Conservation (phyloP, 2,113 vertebrate species). For the Synchiropus splendidus region DNA sequence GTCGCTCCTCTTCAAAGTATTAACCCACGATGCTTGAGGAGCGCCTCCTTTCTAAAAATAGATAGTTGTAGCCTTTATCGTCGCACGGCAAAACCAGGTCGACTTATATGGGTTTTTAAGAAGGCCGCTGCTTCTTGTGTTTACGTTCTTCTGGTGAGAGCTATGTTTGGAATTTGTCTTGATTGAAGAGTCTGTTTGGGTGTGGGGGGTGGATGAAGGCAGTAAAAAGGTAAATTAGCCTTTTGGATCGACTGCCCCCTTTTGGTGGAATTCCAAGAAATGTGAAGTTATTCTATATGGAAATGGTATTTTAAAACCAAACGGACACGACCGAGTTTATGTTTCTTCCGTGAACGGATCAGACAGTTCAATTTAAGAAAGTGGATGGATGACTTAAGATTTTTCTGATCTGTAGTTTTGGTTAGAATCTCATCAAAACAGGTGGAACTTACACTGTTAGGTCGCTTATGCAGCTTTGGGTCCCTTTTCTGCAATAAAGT, state of each 20-base stretch:
- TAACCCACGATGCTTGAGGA: constrained; percentile 75
- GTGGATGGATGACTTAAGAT: too few relatives aligned
- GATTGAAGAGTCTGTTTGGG: constrained; percentile 54
- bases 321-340: too few relatives aligned
- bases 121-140: constrained; percentile 3
- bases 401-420: too few relatives aligned
- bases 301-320: too few relatives aligned
- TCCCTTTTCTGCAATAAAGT: too few relatives aligned
- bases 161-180: constrained; percentile 56
- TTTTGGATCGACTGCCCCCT: constrained; percentile 70
- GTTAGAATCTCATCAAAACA: too few relatives aligned
- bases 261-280: constrained; percentile 62
- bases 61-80: constrained; percentile 78
- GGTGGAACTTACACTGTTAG: too few relatives aligned
- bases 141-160: constrained; percentile 35
- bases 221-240: constrained; percentile 27
- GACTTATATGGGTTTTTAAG: constrained; percentile 84
- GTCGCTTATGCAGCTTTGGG: too few relatives aligned
- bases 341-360: too few relatives aligned
- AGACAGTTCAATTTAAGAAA: too few relatives aligned
- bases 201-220: constrained; percentile 11
- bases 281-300: constrained; percentile 5
- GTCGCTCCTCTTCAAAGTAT: constrained; percentile 56
- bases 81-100: constrained; percentile 67
- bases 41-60: constrained; percentile 79